Evolutionary conservation across 92 coral and sea anemone species (phyloP).

Genomic region (Porites lobata): DNA sequence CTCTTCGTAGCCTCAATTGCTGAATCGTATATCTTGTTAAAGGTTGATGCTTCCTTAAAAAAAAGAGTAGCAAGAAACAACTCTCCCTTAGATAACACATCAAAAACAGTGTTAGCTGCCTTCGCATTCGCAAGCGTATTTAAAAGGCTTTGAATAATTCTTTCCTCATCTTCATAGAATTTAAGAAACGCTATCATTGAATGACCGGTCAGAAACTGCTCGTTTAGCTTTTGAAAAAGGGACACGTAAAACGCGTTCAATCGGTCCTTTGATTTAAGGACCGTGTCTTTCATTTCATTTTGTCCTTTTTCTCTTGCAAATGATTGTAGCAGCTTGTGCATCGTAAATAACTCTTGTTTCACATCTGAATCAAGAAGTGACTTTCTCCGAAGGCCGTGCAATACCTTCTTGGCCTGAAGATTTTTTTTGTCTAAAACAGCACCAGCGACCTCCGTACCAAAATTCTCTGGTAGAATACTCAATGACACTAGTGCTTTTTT

Average conservation of each 20-base stretch:
- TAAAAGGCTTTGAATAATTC: neutral
- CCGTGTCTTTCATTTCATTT: neutral
- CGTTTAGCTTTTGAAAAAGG: conserved; percentile 18
- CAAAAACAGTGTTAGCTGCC: neutral
- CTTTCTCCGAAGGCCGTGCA: no score
- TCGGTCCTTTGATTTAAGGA: conserved; percentile 11
- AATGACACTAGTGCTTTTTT: no score
- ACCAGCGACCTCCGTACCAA: no score
- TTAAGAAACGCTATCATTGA: conserved; percentile 5
- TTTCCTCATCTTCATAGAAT: neutral
- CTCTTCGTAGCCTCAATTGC: conserved; percentile 16
- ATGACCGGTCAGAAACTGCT: neutral
- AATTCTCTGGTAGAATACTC: no score
- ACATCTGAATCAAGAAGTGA: no score
- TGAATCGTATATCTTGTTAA: conserved; percentile 6
- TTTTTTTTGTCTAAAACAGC: no score
- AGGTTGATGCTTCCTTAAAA: neutral
- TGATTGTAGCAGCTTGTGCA: no score
- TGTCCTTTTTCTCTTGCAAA: no score
- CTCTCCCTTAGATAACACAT: neutral
- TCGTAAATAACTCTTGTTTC: no score
- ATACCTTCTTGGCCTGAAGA: no score
- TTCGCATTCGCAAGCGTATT: neutral
- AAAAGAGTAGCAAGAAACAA: neutral
- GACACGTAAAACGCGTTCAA: conserved; percentile 10